Evolutionary conservation across 2,888 invertebrate genomes (phyloP), one percentile per base, ranked within the genome.

Genomic region (Fragum whitleyi): DNA sequence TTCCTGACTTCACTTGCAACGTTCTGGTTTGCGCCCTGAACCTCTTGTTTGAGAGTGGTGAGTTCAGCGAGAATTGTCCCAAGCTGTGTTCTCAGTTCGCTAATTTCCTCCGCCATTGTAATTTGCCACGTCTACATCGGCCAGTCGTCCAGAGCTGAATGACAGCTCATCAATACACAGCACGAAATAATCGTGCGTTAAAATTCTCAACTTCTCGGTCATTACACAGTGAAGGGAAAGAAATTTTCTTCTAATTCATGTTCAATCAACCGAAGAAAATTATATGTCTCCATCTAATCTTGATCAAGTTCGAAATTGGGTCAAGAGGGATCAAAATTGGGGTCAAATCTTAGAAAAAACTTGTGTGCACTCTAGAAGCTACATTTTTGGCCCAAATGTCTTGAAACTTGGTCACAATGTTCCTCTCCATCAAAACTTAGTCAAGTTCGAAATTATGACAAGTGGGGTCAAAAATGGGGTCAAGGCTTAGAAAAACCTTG

Each of bases 181-280:
- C 57, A 57, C 57, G 57, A 57, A 19, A 57, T 19, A 23, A 23
- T 57, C 57, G 57, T 57, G 57, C 57, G 28, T n/a, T 26, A 11
- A 29, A n/a, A 28, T n/a, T 14, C 62, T 21, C 29, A n/a, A 62
- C 29, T 14, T 62, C 23, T 23, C 62, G 62, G 32, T 32, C n/a
- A 21, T 36, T 21, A 32, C 21, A 11, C 23, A 32, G 21, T 29
- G 14, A 62, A 62, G 62, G 32, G 69, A 51, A 69, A 69, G 23
- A 29, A 69, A 69, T 69, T 69, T 67, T 23, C 67, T 67, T 67
- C 39, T 67, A 42, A 67, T 67, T 67, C 67, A 36, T 42, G 21
- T 67, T n/a, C 67, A 57, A 57, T 67, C 47, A 69, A 69, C 36
- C 69, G 53, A 69, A 69, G 69, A 51, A 69, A 47, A 69, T 51